Base-by-base conservation (phyloP, 1,140 invertebrate genomes). In the Eumaeus atala region DNA sequence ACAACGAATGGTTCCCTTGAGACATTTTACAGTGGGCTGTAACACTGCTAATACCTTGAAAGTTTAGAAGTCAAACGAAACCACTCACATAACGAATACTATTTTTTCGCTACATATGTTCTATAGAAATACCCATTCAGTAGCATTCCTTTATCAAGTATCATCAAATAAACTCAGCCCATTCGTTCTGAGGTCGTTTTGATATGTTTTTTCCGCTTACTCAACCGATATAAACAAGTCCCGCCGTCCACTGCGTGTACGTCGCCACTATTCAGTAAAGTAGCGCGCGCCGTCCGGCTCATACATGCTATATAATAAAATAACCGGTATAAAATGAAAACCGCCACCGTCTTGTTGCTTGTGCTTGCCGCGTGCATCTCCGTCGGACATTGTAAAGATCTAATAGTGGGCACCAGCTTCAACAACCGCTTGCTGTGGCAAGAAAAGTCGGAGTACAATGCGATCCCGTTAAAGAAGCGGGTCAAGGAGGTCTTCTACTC, bases 401-500 rank as follows among this genome's bases (percentile, higher is more conserved):
- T 86, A 6, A 83, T 86, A 33, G 72, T 83, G n/a, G 83, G 83
- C 10, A 77, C 77, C 6, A 84, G 77, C 64, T 84, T 76, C 51
- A 86, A 84, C 57, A 70, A 70, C 50, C 66, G 79, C 62, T 58
- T 86, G 14, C 48, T 84, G 10, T 78, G 71, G 68, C 75, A 81
- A 58, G 67, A 84, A 54, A 86, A 86, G 54, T 76, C 74, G 3
- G 83, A 84, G 53, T 86, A 86, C 54, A 83, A 75, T 51, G 56
- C 79, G 4, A 83, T 86, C 28, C 83, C 80, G 7, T 48, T 86
- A 0, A 86, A 84, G 59, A 86, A 86, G 50, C 71, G 83, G 54
- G 83, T 86, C 18, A 86, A 86, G 54, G 83, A 86, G 61, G 76
- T 80, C 17, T 86, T 86, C 64, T 86, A 59, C 42, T 78, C 78